Percentiles rank a stretch among this genome's conserved stretches.
Conservation (phyloP, 2,888 invertebrate genomes). For the Neoitamus cyanurus region DNA sequence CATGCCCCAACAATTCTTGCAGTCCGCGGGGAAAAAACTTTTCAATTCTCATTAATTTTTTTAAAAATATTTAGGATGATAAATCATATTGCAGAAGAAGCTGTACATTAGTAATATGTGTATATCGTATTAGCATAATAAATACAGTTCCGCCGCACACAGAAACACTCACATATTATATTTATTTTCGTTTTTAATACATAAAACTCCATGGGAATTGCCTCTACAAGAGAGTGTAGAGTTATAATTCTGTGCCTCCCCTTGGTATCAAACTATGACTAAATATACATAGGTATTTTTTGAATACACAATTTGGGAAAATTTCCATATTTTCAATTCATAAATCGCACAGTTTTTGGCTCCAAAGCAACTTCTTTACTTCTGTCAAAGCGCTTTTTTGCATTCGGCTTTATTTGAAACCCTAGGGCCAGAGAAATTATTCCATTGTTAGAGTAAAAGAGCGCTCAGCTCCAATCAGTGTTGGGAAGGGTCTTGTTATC, state of each 20-base stretch:
- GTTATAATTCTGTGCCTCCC: not conserved
- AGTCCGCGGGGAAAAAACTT: too few species aligned
- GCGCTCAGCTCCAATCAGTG: not conserved
- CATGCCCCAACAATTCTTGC: too few species aligned
- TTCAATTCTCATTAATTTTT: too few species aligned
- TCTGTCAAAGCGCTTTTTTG: not conserved
- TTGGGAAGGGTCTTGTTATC: constrained; percentile 24
- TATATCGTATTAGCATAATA: too few species aligned
- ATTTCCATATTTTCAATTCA: not conserved
- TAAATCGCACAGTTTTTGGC: not conserved
- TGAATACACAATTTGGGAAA: not conserved
- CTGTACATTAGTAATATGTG: too few species aligned
- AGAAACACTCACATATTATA: too few species aligned
- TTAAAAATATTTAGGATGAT: too few species aligned
- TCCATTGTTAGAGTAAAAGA: not conserved
- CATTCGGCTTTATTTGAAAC: not conserved
- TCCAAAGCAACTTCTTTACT: not conserved
- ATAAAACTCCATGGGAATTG: too few species aligned
- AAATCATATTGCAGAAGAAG: too few species aligned
- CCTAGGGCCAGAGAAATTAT: not conserved
- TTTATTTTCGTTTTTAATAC: too few species aligned
- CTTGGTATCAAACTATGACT: not conserved
- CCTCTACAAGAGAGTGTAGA: too few species aligned
- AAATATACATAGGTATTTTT: not conserved
- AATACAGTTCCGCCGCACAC: too few species aligned